A percentile compares a stretch with the other conserved stretches of the same genome.
Evolutionary conservation across 1,140 invertebrate species (phyloP).

Genomic region (Tetranychus urticae): DNA sequence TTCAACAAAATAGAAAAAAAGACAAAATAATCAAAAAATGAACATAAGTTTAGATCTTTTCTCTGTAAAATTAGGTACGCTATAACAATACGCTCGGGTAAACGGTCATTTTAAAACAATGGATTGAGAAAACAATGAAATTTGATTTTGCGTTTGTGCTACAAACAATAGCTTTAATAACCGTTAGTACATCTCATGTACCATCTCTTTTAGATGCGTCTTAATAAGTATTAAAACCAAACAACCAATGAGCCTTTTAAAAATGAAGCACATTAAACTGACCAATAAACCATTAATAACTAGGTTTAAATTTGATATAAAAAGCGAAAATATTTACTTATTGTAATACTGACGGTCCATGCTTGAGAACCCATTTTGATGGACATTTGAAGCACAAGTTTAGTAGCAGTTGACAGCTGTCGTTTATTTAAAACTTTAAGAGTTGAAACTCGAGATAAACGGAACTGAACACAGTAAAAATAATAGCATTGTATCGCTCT

Average conservation of each 20-base stretch:
- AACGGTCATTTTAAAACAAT: slow-evolving; percentile 10
- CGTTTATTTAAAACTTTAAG: slow-evolving; percentile 28
- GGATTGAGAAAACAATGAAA: background rate
- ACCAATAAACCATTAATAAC: no score
- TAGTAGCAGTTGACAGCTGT: slow-evolving; percentile 50
- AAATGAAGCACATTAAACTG: background rate
- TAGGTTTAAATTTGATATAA: slow-evolving; percentile 12
- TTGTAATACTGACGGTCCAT: slow-evolving; percentile 29
- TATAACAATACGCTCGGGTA: slow-evolving; percentile 23
- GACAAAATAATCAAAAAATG: no score
- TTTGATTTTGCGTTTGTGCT: slow-evolving; percentile 32
- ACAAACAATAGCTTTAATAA: slow-evolving; percentile 23
- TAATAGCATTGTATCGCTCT: slow-evolving; percentile 43
- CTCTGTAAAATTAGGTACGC: no score
- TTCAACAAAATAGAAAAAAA: no score
- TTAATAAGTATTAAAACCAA: slow-evolving; percentile 24
- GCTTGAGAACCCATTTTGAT: slow-evolving; percentile 32
- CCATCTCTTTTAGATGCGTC: slow-evolving; percentile 19
- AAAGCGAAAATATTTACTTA: slow-evolving; percentile 14
- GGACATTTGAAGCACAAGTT: slow-evolving; percentile 36
- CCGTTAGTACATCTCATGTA: no score
- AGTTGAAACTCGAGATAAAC: slow-evolving; percentile 41
- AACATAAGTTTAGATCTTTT: no score
- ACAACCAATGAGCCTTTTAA: background rate
- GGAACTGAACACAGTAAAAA: slow-evolving; percentile 37